Base-by-base conservation (phyloP, 2,888 invertebrate genomes). In the Torymus auratus region DNA sequence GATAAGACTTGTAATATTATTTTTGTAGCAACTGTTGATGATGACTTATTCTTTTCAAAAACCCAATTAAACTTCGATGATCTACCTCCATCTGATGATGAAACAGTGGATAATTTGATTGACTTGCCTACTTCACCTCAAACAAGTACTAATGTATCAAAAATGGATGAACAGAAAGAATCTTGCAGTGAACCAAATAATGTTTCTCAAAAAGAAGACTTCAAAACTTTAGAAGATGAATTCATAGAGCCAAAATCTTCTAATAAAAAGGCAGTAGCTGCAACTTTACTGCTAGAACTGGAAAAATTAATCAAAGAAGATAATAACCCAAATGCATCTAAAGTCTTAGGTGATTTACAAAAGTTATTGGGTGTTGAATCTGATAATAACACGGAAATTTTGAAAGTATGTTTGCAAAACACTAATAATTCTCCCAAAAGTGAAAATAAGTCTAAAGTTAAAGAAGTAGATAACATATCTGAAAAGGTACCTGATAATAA, bases 261-360 rank as follows among this genome's bases (percentile, higher is more conserved):
- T 3, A 84, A 86, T 20, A 88, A 88, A 56, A 88, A 86, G 78
- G 78, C 84, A n/a, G 77, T 78, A 12, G 86, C 88, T 20, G 82
- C 87, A 1, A 85, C 85, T n/a, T 83, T 89, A 17, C 76, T 91
- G 14, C 73, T 86, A 68, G 88, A 90, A 72, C 84, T 91, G 2
- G 87, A 89, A 68, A 89, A 88, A 79, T 73, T 90, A 53, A 84
- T 90, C 14, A 85, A 86, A 82, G 82, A 86, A 15, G 87, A 90
- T 69, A 84, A 85, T 70, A 90, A 90, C 83, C 81, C 85, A 0
- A 84, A 89, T 64, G 88, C 88, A 4, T 84, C 83, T 60, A 86
- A 87, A 78, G 83, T 90, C 52, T 78, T 91, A 52, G 83, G 86
- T 72, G 87, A 88, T 84, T 85, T 91, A 68, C 88, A 89, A 62